phyloP scores from a whole-genome alignment of 1,140 invertebrate genomes.

The Stegodyphus mimosarum region DNA sequence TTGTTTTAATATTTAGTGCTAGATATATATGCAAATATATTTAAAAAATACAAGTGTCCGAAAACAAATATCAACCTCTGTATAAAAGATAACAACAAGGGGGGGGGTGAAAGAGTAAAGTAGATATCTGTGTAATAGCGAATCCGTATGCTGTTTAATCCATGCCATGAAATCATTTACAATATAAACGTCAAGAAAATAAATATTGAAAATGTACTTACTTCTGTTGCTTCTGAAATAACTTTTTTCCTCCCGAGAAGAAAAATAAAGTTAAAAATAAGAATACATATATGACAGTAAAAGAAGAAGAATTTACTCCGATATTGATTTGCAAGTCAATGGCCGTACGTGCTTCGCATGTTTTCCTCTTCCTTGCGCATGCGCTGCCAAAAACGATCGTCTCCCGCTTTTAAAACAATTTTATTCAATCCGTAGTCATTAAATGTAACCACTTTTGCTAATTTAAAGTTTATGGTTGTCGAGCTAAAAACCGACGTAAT shows the following conservation, averaged over 20 bases:
- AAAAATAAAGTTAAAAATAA: slow-evolving; percentile 18
- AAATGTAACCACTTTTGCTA: slow-evolving; percentile 60
- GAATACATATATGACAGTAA: slow-evolving; percentile 17
- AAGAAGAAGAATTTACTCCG: slow-evolving; percentile 45
- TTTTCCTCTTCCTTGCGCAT: slow-evolving; percentile 26
- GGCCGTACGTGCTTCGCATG: slow-evolving; percentile 51
- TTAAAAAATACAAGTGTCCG: too few relatives aligned
- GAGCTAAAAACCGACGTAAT: slow-evolving; percentile 52
- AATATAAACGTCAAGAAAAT: not conserved
- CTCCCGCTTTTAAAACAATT: slow-evolving; percentile 52
- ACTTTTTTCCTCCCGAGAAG: slow-evolving; percentile 18
- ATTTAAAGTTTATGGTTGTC: slow-evolving; percentile 61
- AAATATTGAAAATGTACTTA: too few relatives aligned
- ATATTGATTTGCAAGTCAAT: slow-evolving; percentile 60
- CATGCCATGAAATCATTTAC: not conserved
- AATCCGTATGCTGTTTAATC: not conserved
- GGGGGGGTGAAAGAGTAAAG: too few relatives aligned
- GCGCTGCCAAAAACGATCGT: slow-evolving; percentile 30
- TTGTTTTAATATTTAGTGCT: too few relatives aligned
- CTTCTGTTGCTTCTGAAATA: slow-evolving; percentile 31
- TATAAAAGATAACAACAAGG: too few relatives aligned
- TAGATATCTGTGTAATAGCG: too few relatives aligned
- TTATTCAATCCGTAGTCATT: slow-evolving; percentile 59
- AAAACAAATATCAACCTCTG: too few relatives aligned
- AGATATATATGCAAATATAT: too few relatives aligned